Evolutionary conservation across 2,113 vertebrate species (phyloP).

Genomic region (Chloebia gouldiae): DNA sequence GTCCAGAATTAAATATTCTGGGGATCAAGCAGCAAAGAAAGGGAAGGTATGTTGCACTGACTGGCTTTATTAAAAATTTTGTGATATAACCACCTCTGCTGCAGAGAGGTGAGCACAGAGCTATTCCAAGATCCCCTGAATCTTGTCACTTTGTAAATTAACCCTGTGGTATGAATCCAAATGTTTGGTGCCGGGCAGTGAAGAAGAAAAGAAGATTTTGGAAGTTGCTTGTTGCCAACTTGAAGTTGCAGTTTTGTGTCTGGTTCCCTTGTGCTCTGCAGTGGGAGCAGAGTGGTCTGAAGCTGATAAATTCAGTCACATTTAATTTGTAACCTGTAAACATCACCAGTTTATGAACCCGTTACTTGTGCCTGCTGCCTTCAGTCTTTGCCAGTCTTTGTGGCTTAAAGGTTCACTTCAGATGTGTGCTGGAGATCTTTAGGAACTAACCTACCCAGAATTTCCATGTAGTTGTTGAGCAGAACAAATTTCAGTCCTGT

Average conservation of each 20-base stretch:
- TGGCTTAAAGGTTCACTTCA: background rate
- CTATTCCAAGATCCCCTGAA: background rate
- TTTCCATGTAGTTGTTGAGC: background rate
- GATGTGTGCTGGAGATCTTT: background rate
- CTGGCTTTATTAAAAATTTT: background rate
- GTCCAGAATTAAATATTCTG: background rate
- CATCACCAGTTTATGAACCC: background rate
- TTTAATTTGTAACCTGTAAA: background rate
- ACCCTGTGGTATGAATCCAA: background rate
- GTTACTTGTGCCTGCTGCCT: background rate
- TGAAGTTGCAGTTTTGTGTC: background rate
- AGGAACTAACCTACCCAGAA: background rate
- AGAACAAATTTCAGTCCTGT: background rate
- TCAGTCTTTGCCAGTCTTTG: background rate
- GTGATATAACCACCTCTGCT: background rate
- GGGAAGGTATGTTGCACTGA: background rate
- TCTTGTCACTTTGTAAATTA: background rate
- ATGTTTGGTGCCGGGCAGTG: rapidly evolving
- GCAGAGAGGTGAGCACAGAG: background rate
- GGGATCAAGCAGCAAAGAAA: background rate
- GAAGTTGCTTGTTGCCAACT: background rate
- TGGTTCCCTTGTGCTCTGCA: background rate
- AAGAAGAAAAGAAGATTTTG: background rate
- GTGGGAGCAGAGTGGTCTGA: background rate
- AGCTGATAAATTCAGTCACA: background rate